A percentile compares a stretch with the other conserved stretches of the same genome.
Evolutionary conservation across 1,140 invertebrate species (phyloP).

Genomic region (Tribolium castaneum): DNA sequence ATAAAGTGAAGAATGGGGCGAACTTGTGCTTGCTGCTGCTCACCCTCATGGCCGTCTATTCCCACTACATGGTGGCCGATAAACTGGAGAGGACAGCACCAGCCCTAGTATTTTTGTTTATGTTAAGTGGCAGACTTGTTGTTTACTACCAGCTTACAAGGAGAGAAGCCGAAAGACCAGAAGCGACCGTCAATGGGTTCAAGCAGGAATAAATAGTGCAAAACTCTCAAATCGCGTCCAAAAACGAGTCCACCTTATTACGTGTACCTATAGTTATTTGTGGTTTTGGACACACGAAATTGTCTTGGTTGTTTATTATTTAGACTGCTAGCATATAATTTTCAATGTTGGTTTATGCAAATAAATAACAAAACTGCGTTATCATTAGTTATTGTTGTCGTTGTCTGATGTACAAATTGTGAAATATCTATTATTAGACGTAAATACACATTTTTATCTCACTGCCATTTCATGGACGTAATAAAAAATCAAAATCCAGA

Average conservation of each 20-base stretch:
- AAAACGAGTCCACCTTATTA: neutral
- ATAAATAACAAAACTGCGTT: neutral
- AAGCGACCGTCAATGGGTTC: constrained; percentile 71
- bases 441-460: constrained; percentile 14
- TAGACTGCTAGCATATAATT: neutral
- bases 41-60: constrained; percentile 91
- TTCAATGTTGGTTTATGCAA: neutral
- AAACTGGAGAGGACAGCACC: constrained; percentile 93
- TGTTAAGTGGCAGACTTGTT: constrained; percentile 92
- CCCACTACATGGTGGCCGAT: constrained; percentile 92
- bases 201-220: constrained; percentile 70
- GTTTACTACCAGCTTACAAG: constrained; percentile 73
- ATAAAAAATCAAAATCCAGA: neutral
- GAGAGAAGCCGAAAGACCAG: constrained; percentile 67
- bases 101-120: constrained; percentile 93
- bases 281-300: neutral
- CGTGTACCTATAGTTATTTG: neutral
- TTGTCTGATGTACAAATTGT: constrained; percentile 7
- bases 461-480: constrained; percentile 13
- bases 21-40: constrained; percentile 85
- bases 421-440: neutral
- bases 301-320: neutral
- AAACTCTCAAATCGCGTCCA: constrained; percentile 12
- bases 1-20: constrained; percentile 88
- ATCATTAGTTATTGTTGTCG: neutral